These are phyloP conservation scores for Crax fasciolata DNA, from an alignment of 2,797 vertebrate species.

Conservation along the genomic window DNA sequence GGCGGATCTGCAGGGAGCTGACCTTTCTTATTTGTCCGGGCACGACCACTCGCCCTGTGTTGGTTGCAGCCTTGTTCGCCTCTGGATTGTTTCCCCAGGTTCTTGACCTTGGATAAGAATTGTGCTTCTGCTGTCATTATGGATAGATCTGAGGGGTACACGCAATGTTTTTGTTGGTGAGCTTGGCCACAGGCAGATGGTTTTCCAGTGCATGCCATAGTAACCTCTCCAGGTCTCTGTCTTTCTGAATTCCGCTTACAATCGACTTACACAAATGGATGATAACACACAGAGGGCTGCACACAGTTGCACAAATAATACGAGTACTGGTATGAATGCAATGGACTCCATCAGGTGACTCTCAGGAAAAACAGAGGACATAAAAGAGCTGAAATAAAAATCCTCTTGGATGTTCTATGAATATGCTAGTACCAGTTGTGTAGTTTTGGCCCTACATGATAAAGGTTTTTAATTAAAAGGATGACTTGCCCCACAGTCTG, in stretches of 20 bases:
- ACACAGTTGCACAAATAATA: neutral
- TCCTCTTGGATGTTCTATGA: neutral
- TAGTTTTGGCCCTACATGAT: neutral
- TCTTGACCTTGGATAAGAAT: neutral
- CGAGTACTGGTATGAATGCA: neutral
- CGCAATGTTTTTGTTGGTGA: neutral
- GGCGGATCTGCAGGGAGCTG: neutral
- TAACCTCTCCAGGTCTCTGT: conserved; percentile 40
- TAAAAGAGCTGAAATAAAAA: neutral
- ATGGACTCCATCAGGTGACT: neutral
- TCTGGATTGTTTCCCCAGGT: neutral
- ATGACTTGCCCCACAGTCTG: neutral
- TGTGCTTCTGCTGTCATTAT: conserved; percentile 34
- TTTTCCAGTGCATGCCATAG: neutral
- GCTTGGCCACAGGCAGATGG: conserved; percentile 43
- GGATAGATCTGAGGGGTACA: neutral
- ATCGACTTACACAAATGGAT: neutral
- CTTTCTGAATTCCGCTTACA: neutral
- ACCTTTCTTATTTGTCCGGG: neutral
- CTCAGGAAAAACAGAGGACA: neutral
- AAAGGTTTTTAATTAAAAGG: neutral
- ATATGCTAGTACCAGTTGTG: no score
- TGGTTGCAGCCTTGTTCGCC: neutral
- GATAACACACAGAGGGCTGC: neutral
- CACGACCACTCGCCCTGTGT: neutral